Conservation (phyloP, 2,797 vertebrate genomes). For the Hydrophis major region DNA sequence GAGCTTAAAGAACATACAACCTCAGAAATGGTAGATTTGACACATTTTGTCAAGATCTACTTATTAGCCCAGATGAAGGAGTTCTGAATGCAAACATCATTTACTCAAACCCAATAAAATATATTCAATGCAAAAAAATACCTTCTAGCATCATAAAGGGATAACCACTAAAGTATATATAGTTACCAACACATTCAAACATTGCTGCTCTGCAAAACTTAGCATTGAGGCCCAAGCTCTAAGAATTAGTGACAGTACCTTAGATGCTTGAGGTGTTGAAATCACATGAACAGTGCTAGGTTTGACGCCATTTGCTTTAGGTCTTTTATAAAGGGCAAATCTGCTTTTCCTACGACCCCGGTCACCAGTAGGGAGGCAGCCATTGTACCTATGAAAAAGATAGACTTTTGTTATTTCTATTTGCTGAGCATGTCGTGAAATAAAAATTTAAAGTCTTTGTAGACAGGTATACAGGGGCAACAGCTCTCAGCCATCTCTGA, state of each 20-base stretch:
- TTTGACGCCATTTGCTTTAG: constrained; percentile 93
- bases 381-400: constrained; percentile 86
- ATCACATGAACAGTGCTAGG: constrained; percentile 95
- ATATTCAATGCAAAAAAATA: neutral
- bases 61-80: neutral
- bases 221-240: neutral
- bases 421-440: neutral
- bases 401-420: constrained; percentile 4
- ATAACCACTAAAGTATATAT: neutral
- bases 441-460: neutral
- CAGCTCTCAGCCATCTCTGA: neutral
- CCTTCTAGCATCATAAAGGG: neutral
- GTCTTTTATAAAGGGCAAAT: constrained; percentile 91
- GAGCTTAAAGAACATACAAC: neutral
- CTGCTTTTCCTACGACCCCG: constrained; percentile 95
- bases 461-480: neutral
- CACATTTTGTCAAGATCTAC: neutral
- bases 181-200: neutral
- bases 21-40: neutral
- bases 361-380: constrained; percentile 94
- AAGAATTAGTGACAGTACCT: constrained; percentile 75
- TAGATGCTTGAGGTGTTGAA: constrained; percentile 91
- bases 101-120: neutral
- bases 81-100: neutral
- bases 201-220: accelerated